Evolutionary conservation across 2,888 invertebrate species (phyloP).

Genomic region (Drosophila lacicola): DNA sequence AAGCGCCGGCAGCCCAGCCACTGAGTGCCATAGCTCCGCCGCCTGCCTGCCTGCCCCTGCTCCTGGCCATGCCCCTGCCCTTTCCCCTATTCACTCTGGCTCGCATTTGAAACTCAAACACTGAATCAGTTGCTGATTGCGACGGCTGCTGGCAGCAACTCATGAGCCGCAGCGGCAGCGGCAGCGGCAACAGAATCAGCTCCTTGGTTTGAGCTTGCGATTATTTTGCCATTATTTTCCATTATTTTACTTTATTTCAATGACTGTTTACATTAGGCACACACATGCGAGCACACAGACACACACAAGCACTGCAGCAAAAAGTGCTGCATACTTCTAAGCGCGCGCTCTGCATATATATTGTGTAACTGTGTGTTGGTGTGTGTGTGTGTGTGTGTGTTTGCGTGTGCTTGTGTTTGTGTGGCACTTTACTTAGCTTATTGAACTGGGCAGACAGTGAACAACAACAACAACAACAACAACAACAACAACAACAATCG

Average conservation of each 20-base stretch:
- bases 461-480: conserved; percentile 20
- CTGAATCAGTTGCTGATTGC: conserved; percentile 29
- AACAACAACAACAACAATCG: conserved; percentile 16
- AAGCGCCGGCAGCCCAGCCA: conserved; percentile 24
- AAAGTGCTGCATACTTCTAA: conserved; percentile 54
- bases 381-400: conserved; percentile 14
- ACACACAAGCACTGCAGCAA: conserved; percentile 30
- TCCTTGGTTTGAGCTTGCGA: conserved; percentile 65
- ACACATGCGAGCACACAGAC: conserved; percentile 29
- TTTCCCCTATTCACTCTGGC: neutral
- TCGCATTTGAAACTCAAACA: conserved; percentile 21
- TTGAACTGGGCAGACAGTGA: conserved; percentile 58
- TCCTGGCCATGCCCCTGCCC: neutral
- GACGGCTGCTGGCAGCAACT: conserved; percentile 4
- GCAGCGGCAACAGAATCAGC: conserved; percentile 9
- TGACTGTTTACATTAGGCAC: conserved; percentile 76
- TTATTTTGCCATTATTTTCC: conserved; percentile 80
- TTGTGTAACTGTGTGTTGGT: conserved; percentile 3
- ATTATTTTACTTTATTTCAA: conserved; percentile 81
- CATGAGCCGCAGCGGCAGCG: conserved; percentile 21
- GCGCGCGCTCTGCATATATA: conserved; percentile 28
- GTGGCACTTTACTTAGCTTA: conserved; percentile 64
- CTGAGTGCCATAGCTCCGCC: neutral
- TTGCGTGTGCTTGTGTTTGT: conserved; percentile 19
- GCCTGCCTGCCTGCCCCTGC: no score